These are phyloP conservation scores for Pantala flavescens DNA, from an alignment of 1,140 invertebrate species.

Conservation along the genomic window DNA sequence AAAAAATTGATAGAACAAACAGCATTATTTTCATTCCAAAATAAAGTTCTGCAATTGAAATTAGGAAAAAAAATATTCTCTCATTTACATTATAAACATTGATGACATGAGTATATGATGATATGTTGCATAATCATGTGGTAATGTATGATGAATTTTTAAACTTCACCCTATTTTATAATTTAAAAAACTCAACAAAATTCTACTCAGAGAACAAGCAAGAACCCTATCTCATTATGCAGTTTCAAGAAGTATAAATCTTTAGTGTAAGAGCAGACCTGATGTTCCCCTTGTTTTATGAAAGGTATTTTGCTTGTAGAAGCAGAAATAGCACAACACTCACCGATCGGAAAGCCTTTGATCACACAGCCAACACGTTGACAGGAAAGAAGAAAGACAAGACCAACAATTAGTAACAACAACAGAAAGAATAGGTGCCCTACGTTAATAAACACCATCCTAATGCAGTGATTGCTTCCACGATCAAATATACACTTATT, in stretches of 20 bases:
- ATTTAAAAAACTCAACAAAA: no score
- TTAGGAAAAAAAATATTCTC: no score
- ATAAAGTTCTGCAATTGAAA: no score
- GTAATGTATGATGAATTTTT: no score
- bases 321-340: constrained; percentile 28
- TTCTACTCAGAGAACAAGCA: no score
- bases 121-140: no score
- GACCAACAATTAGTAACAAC: constrained; percentile 25
- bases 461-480: constrained; percentile 13
- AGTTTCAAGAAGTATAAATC: not conserved
- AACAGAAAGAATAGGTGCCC: constrained; percentile 16
- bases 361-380: constrained; percentile 28
- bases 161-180: no score
- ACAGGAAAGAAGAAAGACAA: constrained; percentile 28
- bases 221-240: no score
- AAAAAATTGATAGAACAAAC: no score
- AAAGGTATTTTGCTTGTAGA: not conserved
- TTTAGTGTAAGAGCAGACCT: constrained; percentile 14
- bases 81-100: no score
- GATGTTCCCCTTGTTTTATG: constrained; percentile 1
- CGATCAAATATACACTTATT: not conserved
- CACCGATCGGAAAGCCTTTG: constrained; percentile 41
- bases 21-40: no score
- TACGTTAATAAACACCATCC: not conserved
- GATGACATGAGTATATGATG: no score